Evolutionary conservation across 1,140 invertebrate genomes (phyloP), one percentile per base, ranked within the genome.

Genomic region (Sminthurides bifidus): DNA sequence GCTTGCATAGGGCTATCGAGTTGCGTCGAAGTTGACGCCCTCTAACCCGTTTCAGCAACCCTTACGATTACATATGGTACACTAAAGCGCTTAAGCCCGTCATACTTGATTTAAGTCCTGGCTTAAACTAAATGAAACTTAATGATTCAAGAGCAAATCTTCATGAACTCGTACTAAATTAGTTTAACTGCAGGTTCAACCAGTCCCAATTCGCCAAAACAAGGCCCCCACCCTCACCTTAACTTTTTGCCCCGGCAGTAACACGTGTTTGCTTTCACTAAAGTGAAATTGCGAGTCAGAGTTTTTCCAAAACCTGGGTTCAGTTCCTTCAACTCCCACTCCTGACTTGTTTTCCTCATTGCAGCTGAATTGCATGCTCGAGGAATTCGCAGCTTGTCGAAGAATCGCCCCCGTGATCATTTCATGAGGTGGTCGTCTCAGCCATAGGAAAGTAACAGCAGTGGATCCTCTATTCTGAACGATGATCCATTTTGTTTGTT

Each of bases 401-500:
- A 15, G 27, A 4, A 60, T 35, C 37, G 56, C 48, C 12, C 10
- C 41, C 49, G 23, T 52, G 31, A 52, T 48, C 4, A 51, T 55
- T 17, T 52, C 19, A 24, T n/a, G 54, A 27, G 59, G 59, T 49
- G 59, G 59, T 26, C 33, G 30, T 12, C 55, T 30, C 14, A 61
- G 50, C 59, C 54, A 57, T 51, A 54, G 54, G 38, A 54, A 61
- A 52, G 54, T 40, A 23, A 61, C 55, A 17, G 55, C 43, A 24
- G 52, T 44, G 12, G 59, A 57, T 23, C 59, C 59, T 43, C 54
- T 55, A 51, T 61, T 61, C 38, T 50, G 54, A 26, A 61, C 14
- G 23, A 30, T 19, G 26, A 61, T 24, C 17, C 19, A 27, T 44
- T 30, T 26, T 8, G 17, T 51, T 23, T 57, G 55, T 40, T 57